These are phyloP conservation scores for Ifrita kowaldi DNA, from an alignment of 2,113 vertebrate genomes.

Conservation along the genomic window DNA sequence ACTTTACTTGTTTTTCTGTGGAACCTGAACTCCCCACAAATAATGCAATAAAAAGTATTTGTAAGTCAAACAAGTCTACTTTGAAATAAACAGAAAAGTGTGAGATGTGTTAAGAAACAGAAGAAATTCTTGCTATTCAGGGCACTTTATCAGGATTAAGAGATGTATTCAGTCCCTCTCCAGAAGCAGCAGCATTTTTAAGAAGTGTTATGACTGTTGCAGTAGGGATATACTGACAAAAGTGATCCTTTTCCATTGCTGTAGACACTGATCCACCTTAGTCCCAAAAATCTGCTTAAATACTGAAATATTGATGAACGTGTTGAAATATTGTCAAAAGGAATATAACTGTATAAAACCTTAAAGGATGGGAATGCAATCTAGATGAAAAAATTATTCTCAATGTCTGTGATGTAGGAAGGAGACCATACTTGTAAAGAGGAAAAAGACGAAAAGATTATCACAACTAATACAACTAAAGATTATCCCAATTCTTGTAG, in stretches of 20 bases:
- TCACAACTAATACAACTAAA: not conserved
- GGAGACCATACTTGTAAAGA: not conserved
- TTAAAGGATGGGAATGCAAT: rapidly evolving
- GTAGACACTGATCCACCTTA: not conserved
- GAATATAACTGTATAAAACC: not conserved
- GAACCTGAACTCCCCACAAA: not conserved
- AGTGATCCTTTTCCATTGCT: not conserved
- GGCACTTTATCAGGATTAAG: not conserved
- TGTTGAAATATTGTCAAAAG: not conserved
- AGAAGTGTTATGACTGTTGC: not conserved
- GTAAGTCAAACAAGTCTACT: not conserved
- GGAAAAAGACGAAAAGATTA: not conserved
- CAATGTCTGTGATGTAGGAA: not conserved
- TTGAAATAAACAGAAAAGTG: not conserved
- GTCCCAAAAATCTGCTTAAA: not conserved
- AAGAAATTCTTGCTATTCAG: not conserved
- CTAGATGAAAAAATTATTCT: not conserved
- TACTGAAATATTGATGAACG: not conserved
- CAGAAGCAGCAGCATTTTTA: not conserved
- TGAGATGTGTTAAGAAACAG: not conserved
- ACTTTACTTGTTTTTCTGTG: not conserved
- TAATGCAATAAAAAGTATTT: not conserved
- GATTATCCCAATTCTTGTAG: not conserved
- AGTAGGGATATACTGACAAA: not conserved
- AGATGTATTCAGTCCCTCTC: not conserved